A percentile compares a stretch with the other conserved stretches of the same genome.
Conservation (phyloP, 2,113 vertebrate genomes). For the Coptodon bakossiorum region DNA sequence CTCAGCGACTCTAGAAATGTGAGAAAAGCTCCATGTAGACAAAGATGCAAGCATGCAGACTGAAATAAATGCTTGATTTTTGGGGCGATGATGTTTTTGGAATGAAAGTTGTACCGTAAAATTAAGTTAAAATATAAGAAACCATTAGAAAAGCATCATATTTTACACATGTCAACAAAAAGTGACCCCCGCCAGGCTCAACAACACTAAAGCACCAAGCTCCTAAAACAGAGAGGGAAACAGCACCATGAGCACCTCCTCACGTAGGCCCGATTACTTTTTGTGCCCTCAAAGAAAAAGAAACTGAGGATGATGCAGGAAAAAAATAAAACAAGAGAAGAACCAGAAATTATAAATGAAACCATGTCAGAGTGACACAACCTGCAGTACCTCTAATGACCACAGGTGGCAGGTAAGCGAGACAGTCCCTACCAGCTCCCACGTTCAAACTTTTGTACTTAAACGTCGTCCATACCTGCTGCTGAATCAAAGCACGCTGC, state of each 20-base stretch:
- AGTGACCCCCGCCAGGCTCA: background rate
- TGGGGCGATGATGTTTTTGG: background rate
- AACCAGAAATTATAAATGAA: background rate
- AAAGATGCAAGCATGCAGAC: background rate
- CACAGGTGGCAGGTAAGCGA: background rate
- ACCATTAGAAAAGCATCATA: fast-evolving
- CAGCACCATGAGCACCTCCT: fast-evolving
- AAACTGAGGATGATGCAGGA: background rate
- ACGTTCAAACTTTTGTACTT: fast-evolving
- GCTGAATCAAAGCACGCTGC: too few species aligned
- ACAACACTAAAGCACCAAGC: background rate
- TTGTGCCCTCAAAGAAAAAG: background rate
- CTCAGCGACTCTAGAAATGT: background rate
- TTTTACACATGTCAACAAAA: background rate
- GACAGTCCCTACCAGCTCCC: background rate
- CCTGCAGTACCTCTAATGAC: background rate
- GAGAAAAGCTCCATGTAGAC: fast-evolving
- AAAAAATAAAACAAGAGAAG: background rate
- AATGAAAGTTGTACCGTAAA: fast-evolving
- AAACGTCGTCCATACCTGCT: background rate
- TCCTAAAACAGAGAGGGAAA: fast-evolving
- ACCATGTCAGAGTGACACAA: background rate
- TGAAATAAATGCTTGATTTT: background rate
- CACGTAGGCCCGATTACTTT: background rate
- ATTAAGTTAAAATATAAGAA: background rate